A percentile compares a stretch with the other conserved stretches of the same genome.
Evolutionary conservation across 2,888 invertebrate species (phyloP).

Genomic region (Diaphora mendica): DNA sequence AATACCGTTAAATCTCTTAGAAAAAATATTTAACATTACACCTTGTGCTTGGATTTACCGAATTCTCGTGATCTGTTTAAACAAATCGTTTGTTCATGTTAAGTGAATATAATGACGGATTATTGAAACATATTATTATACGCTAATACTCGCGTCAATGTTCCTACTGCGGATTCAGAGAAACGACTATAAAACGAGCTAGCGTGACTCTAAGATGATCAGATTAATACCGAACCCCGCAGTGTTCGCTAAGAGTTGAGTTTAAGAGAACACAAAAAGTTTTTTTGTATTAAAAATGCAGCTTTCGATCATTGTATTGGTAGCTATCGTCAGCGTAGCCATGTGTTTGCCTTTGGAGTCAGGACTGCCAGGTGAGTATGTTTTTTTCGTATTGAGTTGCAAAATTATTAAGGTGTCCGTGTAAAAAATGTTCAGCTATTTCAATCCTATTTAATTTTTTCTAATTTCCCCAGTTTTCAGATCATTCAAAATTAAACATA

Average conservation of each 20-base stretch:
- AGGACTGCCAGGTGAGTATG: conserved; percentile 50
- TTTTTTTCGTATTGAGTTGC: neutral
- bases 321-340: conserved; percentile 49
- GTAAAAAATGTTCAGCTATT: neutral
- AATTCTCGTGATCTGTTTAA: conserved; percentile 42
- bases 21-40: neutral
- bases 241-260: conserved; percentile 13
- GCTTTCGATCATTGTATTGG: conserved; percentile 51
- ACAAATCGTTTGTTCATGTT: conserved; percentile 45
- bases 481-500: no score
- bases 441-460: no score
- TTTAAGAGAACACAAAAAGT: neutral
- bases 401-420: neutral
- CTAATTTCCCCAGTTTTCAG: no score
- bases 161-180: conserved; percentile 8
- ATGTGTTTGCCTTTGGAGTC: conserved; percentile 59
- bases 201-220: conserved; percentile 16
- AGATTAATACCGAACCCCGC: conserved; percentile 6
- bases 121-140: conserved; percentile 59
- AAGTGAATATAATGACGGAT: conserved; percentile 46
- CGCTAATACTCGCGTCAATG: conserved; percentile 54
- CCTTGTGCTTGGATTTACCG: conserved; percentile 20
- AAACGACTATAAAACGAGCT: conserved; percentile 45
- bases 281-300: conserved; percentile 41
- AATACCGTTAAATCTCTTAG: neutral